Evolutionary conservation across 30 jellyfish, hydroid and myxozoan species (phyloP).

Genomic region (Hydractinia symbiolongicarpus): DNA sequence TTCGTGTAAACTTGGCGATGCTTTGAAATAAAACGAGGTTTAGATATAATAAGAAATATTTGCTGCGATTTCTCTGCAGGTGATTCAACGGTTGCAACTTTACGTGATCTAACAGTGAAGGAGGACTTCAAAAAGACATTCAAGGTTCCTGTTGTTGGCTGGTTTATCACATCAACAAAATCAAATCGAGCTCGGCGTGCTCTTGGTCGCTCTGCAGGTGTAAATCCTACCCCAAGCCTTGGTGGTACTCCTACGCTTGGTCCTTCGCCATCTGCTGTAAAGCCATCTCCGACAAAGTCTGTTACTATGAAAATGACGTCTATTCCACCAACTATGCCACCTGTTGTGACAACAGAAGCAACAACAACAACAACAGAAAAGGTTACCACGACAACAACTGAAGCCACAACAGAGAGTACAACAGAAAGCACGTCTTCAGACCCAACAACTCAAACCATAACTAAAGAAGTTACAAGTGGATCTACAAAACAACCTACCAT

Average conservation of each 20-base stretch:
- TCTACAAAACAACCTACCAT: constrained; percentile 20
- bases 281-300: constrained; percentile 54
- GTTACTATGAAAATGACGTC: constrained; percentile 32
- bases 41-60: not conserved
- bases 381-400: constrained; percentile 18
- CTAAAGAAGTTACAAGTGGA: constrained; percentile 22
- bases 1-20: not conserved
- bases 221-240: constrained; percentile 19
- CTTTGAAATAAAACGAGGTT: no score
- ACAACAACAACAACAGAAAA: constrained; percentile 25
- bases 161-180: constrained; percentile 60
- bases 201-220: constrained; percentile 45
- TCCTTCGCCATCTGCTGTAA: constrained; percentile 31
- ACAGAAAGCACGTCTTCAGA: constrained; percentile 26
- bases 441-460: constrained; percentile 1
- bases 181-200: constrained; percentile 38
- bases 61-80: constrained; percentile 28
- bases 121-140: constrained; percentile 36
- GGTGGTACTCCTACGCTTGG: constrained; percentile 71
- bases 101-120: constrained; percentile 51
- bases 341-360: constrained; percentile 34
- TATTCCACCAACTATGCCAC: constrained; percentile 24
- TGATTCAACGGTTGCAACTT: constrained; percentile 34
- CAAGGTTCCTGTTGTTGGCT: constrained; percentile 65
- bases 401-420: constrained; percentile 22